Evolutionary conservation across 2,888 invertebrate species (phyloP), one percentile per base, ranked within the genome.

Genomic region (Horisme vitalbata): DNA sequence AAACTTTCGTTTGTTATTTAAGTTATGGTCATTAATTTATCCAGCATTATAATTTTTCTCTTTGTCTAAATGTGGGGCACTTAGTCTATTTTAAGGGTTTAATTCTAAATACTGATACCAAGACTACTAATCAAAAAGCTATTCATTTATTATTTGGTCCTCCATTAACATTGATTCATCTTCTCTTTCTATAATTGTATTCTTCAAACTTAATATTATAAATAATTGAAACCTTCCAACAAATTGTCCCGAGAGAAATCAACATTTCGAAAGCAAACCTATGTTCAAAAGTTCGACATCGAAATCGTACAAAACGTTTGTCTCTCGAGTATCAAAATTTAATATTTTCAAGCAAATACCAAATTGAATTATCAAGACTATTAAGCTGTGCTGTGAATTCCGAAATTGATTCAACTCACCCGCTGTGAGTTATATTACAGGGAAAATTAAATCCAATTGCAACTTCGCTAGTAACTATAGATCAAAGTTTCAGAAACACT

Each of bases 311-410:
- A 57, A 55, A 57, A 54, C 54, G 54, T 52, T 62, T 52, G 55
- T 61, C 63, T 62, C 64, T 54, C 51, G 57, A 61, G 66, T 68
- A 64, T 66, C 58, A 57, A 74, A 78, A 75, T 78, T 75, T 75
- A 79, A 80, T 71, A 76, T 76, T 77, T 72, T 63, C 44, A 44
- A 36, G 37, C 44, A 36, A 35, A 64, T 53, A 64, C 68, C 63
- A 79, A 78, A 83, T 83, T 79, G 78, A 82, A 79, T 82, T 79
- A 79, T 75, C 65, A 43, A 34, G 24, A 44, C 36, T 47, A 23
- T 47, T 34, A 43, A 21, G 18, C 32, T 36, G 30, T 43, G 34
- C 34, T 30, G 34, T 41, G 43, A 79, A 81, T 83, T 79, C 76
- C 65, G 8, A 67, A 80, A 83, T 82, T 72, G 75, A 80, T 79